A percentile compares a stretch with the other conserved stretches of the same genome.
These are phyloP conservation scores for Halcyon leucocephala DNA, from an alignment of 2,797 vertebrate species.

Conservation along the genomic window DNA sequence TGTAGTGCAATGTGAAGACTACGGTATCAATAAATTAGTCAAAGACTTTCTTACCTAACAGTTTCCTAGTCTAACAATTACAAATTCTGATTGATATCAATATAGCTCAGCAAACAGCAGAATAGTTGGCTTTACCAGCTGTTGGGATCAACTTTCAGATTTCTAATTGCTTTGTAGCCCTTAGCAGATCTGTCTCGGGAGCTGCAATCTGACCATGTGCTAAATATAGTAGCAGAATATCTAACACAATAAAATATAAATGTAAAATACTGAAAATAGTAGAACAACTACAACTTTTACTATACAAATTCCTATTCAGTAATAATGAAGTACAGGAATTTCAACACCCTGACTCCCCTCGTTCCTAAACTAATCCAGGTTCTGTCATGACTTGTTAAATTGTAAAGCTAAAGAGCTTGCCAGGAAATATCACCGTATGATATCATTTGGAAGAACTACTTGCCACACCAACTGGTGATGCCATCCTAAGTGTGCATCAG, in stretches of 20 bases:
- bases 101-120: neutral
- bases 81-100: neutral
- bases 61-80: neutral
- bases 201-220: neutral
- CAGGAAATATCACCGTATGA: neutral
- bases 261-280: neutral
- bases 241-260: neutral
- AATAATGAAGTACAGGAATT: neutral
- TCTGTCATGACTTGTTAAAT: neutral
- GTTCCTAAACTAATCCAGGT: neutral
- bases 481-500: no score
- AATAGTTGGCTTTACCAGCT: neutral
- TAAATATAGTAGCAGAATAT: neutral
- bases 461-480: neutral
- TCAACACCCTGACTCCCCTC: neutral
- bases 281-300: neutral
- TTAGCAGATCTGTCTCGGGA: neutral
- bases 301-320: neutral
- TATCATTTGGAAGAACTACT: neutral
- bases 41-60: neutral
- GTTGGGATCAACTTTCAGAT: neutral
- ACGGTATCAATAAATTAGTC: neutral
- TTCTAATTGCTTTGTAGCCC: neutral
- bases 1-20: neutral
- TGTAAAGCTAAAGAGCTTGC: neutral